Conservation (phyloP, 2,888 invertebrate genomes). For the Agriopis aurantiaria region DNA sequence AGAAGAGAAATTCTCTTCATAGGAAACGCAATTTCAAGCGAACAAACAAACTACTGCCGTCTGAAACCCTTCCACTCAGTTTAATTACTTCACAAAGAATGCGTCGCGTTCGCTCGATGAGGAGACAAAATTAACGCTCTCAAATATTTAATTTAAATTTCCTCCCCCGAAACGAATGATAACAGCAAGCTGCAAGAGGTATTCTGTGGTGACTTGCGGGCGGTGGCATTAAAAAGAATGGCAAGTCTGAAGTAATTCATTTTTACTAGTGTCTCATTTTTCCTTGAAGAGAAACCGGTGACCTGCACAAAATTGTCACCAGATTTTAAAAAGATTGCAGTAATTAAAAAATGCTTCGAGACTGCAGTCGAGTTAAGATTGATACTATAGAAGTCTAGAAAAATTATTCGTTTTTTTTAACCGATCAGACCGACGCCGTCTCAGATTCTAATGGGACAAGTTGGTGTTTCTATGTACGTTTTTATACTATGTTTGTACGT, state of each 20-base stretch:
- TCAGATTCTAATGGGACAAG: no score
- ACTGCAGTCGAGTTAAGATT: not conserved
- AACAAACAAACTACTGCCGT: conserved; percentile 85
- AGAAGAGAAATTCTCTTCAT: conserved; percentile 79
- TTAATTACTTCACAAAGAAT: conserved; percentile 87
- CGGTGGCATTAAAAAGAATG: conserved; percentile 61
- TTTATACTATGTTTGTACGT: no score
- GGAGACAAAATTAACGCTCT: conserved; percentile 86
- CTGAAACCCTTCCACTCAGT: conserved; percentile 85
- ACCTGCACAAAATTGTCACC: conserved; percentile 1
- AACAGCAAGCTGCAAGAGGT: conserved; percentile 74
- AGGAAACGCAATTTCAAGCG: conserved; percentile 83
- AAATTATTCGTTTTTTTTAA: no score
- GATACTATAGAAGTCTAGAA: no score
- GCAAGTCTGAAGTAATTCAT: conserved; percentile 73
- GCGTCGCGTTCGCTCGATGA: conserved; percentile 85
- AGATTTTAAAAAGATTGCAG: not conserved
- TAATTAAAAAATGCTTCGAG: not conserved
- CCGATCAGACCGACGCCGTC: no score
- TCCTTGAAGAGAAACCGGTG: conserved; percentile 9
- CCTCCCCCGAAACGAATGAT: conserved; percentile 82
- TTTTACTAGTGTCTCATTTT: conserved; percentile 53
- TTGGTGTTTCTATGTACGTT: no score
- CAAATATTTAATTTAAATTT: conserved; percentile 87
- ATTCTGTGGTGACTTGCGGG: conserved; percentile 59